Percentiles rank a stretch among this genome's conserved stretches.
Evolutionary conservation across 2,888 invertebrate genomes (phyloP).

Genomic region (Eupithecia subumbrata): DNA sequence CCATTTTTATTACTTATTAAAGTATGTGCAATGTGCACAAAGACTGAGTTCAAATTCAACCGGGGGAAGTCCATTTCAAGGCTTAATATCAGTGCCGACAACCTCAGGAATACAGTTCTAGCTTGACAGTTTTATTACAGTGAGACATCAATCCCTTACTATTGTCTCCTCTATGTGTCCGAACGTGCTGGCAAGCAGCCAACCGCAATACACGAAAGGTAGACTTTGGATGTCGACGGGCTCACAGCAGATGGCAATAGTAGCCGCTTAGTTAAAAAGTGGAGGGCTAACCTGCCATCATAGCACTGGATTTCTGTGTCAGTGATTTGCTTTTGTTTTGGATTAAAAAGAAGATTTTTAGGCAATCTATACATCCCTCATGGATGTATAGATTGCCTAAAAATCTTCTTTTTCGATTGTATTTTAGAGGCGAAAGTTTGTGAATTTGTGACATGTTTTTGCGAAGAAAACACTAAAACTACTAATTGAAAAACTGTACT

Average conservation of each 20-base stretch:
- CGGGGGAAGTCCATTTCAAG: neutral
- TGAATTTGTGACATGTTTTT: neutral
- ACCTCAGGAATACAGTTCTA: neutral
- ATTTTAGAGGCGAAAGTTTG: too few relatives aligned
- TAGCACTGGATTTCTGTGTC: conserved; percentile 26
- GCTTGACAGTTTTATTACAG: conserved; percentile 14
- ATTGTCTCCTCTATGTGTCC: conserved; percentile 49
- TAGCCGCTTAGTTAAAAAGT: conserved; percentile 36
- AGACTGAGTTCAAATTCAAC: neutral
- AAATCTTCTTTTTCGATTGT: too few relatives aligned
- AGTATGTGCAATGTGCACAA: too few relatives aligned
- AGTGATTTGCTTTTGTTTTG: conserved; percentile 16
- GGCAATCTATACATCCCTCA: too few relatives aligned
- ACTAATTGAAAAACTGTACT: neutral
- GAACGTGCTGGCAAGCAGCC: conserved; percentile 71
- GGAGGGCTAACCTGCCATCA: conserved; percentile 33
- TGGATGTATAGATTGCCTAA: too few relatives aligned
- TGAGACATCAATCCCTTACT: conserved; percentile 15
- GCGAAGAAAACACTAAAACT: neutral
- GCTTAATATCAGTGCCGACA: neutral
- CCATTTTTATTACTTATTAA: too few relatives aligned
- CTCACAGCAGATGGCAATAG: conserved; percentile 43
- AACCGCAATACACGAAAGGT: conserved; percentile 69
- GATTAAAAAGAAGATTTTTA: neutral
- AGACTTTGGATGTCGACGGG: conserved; percentile 41